These are phyloP conservation scores for Rhabdophis nuchalis DNA, from an alignment of 2,797 vertebrate genomes.

Conservation along the genomic window DNA sequence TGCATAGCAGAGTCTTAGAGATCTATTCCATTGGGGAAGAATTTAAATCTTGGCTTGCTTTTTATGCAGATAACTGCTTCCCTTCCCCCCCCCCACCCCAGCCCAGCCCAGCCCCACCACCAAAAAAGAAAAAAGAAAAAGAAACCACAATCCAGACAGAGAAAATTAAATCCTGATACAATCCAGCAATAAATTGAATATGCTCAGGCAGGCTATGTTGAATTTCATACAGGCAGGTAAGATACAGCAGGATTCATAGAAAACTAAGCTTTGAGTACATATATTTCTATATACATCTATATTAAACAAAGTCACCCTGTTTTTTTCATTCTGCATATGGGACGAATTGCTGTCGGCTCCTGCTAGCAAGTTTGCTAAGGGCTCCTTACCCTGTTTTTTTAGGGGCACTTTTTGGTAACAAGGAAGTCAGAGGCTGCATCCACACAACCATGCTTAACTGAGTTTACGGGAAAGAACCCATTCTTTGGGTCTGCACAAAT, in stretches of 20 bases:
- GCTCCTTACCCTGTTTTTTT: not conserved
- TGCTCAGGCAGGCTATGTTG: not conserved
- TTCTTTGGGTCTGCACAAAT: not conserved
- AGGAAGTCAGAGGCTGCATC: not conserved
- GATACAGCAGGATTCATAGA: not conserved
- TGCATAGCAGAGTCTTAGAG: not conserved
- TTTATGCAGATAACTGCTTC: not conserved
- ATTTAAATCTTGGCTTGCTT: not conserved
- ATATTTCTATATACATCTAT: not conserved
- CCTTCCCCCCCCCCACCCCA: too few relatives aligned
- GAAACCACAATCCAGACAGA: not conserved
- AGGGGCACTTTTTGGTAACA: conserved; percentile 7
- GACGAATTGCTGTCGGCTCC: not conserved
- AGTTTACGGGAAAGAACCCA: not conserved
- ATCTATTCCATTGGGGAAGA: too few relatives aligned
- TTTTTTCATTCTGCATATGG: not conserved
- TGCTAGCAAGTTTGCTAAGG: not conserved
- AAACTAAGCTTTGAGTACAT: not conserved
- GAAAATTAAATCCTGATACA: not conserved
- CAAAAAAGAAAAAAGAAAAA: not conserved
- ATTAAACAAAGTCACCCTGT: not conserved
- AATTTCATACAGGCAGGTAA: not conserved
- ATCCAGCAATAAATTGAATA: not conserved
- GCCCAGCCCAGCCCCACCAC: too few relatives aligned
- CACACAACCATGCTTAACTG: not conserved